Conservation (phyloP, 2,113 vertebrate genomes). For the Numenius arquata region DNA sequence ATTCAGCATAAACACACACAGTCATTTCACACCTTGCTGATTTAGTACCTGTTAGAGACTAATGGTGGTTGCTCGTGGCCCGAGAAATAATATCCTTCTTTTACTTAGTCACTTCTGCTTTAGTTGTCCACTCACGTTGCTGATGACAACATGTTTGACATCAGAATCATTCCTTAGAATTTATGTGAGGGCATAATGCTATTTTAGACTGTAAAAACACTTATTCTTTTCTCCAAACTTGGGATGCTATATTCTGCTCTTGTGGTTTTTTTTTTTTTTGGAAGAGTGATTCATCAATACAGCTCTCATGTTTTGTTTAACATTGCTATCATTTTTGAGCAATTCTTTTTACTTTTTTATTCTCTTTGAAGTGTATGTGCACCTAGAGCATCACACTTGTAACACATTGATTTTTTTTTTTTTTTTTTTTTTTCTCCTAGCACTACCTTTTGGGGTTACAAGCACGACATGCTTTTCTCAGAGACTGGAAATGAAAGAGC, state of each 20-base stretch:
- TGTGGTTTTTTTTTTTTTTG: no score
- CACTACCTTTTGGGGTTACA: background rate
- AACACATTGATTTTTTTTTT: background rate
- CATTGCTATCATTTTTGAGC: background rate
- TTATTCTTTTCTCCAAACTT: background rate
- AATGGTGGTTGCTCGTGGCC: background rate
- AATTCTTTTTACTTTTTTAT: background rate
- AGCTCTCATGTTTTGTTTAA: background rate
- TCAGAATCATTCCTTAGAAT: background rate
- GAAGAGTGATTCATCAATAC: background rate
- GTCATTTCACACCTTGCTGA: background rate
- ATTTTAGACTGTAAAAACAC: background rate
- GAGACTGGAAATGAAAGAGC: background rate
- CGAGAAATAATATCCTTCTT: background rate
- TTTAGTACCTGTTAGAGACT: background rate
- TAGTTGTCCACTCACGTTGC: background rate
- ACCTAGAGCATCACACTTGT: background rate
- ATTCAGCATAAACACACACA: background rate
- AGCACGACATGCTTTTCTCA: background rate
- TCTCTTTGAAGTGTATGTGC: background rate
- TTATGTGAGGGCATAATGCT: background rate
- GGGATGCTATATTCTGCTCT: background rate
- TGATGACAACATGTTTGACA: background rate
- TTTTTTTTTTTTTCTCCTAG: no score
- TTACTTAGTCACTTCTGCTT: background rate